Conservation (phyloP, 2,888 invertebrate genomes). For the Lepas anatifera region DNA sequence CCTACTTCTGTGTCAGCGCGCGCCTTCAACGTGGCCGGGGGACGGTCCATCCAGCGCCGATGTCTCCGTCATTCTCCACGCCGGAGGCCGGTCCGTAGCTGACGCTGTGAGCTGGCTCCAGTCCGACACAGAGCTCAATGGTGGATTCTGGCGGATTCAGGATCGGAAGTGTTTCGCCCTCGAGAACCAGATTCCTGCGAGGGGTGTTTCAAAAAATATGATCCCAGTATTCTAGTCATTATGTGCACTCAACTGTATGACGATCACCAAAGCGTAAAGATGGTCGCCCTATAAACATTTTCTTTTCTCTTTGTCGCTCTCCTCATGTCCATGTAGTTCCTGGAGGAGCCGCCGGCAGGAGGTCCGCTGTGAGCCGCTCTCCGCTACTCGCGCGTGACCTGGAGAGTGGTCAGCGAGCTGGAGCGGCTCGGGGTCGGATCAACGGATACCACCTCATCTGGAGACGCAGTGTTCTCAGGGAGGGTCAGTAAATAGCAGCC, state of each 20-base stretch:
- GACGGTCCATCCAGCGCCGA: conserved; percentile 59
- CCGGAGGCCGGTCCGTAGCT: conserved; percentile 63
- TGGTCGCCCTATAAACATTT: too few species aligned
- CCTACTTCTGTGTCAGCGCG: conserved; percentile 63
- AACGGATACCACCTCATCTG: neutral
- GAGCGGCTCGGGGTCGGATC: neutral
- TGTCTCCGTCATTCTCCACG: conserved; percentile 58
- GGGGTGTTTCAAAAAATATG: too few species aligned
- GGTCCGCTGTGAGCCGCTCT: neutral
- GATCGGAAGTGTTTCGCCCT: too few species aligned
- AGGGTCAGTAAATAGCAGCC: too few species aligned
- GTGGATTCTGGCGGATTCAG: too few species aligned
- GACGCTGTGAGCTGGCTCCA: too few species aligned
- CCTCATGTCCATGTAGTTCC: neutral
- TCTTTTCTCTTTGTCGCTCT: too few species aligned
- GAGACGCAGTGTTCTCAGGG: neutral
- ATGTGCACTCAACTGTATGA: too few species aligned
- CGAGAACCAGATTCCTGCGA: too few species aligned
- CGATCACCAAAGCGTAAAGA: too few species aligned
- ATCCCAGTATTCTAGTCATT: too few species aligned
- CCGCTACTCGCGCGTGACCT: neutral
- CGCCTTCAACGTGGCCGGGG: conserved; percentile 66
- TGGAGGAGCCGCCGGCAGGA: neutral
- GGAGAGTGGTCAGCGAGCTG: neutral
- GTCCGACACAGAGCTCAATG: too few species aligned